Evolutionary conservation across 1,140 invertebrate species (phyloP).

Genomic region (Rhizoglyphus robini): DNA sequence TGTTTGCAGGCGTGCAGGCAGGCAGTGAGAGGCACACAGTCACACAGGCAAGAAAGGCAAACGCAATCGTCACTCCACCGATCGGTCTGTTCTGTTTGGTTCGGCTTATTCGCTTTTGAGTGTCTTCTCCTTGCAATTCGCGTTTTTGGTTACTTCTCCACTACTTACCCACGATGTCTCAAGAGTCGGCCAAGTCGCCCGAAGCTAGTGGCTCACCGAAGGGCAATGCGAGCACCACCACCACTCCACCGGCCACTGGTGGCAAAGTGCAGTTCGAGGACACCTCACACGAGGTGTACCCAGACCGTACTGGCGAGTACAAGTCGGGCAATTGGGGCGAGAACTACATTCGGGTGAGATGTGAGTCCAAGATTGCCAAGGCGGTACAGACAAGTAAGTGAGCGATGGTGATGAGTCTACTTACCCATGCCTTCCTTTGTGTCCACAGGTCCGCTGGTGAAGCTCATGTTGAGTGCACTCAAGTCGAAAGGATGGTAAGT

Average conservation of each 20-base stretch:
- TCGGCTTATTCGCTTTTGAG: background rate
- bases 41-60: no score
- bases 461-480: slow-evolving; percentile 18
- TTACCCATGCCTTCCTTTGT: background rate
- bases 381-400: slow-evolving; percentile 17
- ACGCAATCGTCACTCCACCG: no score
- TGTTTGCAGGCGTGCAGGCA: no score
- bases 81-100: no score
- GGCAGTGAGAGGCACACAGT: no score
- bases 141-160: background rate
- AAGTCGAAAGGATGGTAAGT: slow-evolving; percentile 20
- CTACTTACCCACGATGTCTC: no score
- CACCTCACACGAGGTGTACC: background rate
- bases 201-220: background rate
- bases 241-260: background rate
- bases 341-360: slow-evolving; percentile 1
- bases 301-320: background rate
- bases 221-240: background rate
- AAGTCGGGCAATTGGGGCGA: background rate
- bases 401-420: background rate
- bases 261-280: background rate
- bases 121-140: background rate
- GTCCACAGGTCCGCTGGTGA: slow-evolving; percentile 19
- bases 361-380: slow-evolving; percentile 10
- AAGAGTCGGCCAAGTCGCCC: background rate